Evolutionary conservation across 1,140 invertebrate species (phyloP).

Genomic region (Drosophila dunni): DNA sequence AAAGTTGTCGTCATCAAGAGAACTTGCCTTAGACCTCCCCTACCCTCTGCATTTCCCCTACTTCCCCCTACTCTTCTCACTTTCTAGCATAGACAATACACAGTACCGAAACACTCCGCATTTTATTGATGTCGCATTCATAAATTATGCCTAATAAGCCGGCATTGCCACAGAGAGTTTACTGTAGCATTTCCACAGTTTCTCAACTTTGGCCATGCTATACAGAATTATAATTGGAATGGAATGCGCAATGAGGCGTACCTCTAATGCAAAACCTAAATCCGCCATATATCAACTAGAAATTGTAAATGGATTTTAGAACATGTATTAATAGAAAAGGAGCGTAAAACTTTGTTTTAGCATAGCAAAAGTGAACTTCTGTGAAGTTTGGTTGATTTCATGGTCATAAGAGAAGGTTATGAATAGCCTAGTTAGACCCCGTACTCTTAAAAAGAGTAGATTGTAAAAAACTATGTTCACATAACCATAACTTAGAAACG

Average conservation of each 20-base stretch:
- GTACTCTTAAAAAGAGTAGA: no score
- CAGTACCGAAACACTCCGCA: constrained; percentile 47
- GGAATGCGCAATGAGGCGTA: constrained; percentile 73
- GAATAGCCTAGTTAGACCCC: no score
- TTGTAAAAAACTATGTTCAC: no score
- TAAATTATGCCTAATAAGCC: constrained; percentile 80
- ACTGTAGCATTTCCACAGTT: constrained; percentile 23
- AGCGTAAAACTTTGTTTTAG: not conserved
- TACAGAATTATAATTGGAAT: constrained; percentile 74
- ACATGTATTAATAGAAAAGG: not conserved
- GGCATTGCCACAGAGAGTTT: constrained; percentile 24
- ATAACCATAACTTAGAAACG: no score
- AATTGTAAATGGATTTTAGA: not conserved
- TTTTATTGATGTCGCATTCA: constrained; percentile 70
- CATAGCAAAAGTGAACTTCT: not conserved
- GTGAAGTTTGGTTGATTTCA: no score
- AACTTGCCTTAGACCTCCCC: constrained; percentile 30
- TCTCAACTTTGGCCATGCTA: constrained; percentile 35
- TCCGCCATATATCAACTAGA: constrained; percentile 16
- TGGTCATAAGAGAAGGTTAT: no score
- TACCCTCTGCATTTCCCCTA: not conserved
- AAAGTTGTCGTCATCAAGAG: constrained; percentile 61
- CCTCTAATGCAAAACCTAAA: constrained; percentile 31
- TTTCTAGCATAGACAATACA: constrained; percentile 16
- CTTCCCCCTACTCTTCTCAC: not conserved